Conservation (phyloP, 2,888 invertebrate genomes). For the Drymonia ruficornis region DNA sequence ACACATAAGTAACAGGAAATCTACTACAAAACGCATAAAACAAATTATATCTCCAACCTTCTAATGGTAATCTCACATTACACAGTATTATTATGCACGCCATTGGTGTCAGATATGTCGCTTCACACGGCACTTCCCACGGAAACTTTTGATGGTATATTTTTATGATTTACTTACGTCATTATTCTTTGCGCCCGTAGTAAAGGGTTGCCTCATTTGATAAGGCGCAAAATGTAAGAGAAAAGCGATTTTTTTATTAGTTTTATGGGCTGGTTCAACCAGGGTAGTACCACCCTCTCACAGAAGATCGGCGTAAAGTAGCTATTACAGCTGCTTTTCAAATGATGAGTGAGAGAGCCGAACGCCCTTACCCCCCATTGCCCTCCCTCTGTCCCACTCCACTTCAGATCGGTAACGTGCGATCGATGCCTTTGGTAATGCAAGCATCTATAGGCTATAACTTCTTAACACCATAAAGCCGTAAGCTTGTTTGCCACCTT, state of each 20-base stretch:
- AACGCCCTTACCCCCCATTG: too few species aligned
- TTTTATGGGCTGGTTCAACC: not conserved
- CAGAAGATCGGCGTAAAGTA: too few species aligned
- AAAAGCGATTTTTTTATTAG: slow-evolving; percentile 12
- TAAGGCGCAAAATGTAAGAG: slow-evolving; percentile 9
- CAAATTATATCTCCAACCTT: not conserved
- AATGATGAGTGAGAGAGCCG: too few species aligned
- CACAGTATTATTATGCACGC: slow-evolving; percentile 22
- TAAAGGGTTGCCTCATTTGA: slow-evolving; percentile 50
- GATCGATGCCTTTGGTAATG: too few species aligned
- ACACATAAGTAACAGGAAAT: too few species aligned
- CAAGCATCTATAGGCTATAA: too few species aligned
- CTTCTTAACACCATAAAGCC: too few species aligned
- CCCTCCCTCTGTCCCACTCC: too few species aligned
- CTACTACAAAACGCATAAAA: not conserved
- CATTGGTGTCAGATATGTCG: slow-evolving; percentile 16
- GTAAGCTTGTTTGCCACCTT: too few species aligned
- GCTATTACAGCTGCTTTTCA: too few species aligned
- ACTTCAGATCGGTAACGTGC: too few species aligned
- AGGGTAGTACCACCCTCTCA: too few species aligned
- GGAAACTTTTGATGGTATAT: slow-evolving; percentile 47
- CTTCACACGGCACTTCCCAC: slow-evolving; percentile 57
- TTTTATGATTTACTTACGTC: slow-evolving; percentile 56
- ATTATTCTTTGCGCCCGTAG: slow-evolving; percentile 49
- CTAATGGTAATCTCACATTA: slow-evolving; percentile 9